A percentile compares a stretch with the other conserved stretches of the same genome.
Conservation (phyloP, 2,888 invertebrate genomes). For the Chrysotoxum bicinctum region DNA sequence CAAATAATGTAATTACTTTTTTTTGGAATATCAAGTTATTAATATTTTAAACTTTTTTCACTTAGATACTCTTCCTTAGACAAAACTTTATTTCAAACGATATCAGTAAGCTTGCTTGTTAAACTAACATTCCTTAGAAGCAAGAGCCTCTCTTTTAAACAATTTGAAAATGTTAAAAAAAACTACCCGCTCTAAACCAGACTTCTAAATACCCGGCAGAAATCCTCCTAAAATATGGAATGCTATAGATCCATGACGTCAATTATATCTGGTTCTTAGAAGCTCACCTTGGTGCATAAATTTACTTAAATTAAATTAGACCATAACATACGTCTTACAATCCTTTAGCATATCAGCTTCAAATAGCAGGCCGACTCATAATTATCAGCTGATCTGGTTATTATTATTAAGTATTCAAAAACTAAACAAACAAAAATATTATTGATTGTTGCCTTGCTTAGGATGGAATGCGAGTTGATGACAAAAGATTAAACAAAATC, state of each 20-base stretch:
- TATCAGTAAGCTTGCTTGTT: slow-evolving; percentile 14
- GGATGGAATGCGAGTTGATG: background rate
- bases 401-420: background rate
- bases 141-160: slow-evolving; percentile 8
- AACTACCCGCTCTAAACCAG: background rate
- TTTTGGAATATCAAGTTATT: background rate
- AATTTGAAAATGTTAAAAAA: slow-evolving; percentile 1
- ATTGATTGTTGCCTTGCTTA: background rate
- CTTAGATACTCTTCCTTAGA: background rate
- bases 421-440: background rate
- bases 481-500: background rate
- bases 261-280: slow-evolving; percentile 7
- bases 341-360: background rate
- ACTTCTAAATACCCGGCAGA: background rate
- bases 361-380: background rate
- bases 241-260: background rate
- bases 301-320: slow-evolving; percentile 2
- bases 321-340: background rate
- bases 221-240: background rate
- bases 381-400: slow-evolving; percentile 12
- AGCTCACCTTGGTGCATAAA: slow-evolving; percentile 18
- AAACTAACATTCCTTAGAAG: slow-evolving; percentile 10
- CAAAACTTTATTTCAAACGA: background rate
- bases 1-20: background rate
- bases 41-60: background rate